A percentile compares a stretch with the other conserved stretches of the same genome.
Evolutionary conservation across 2,888 invertebrate genomes (phyloP).

Genomic region (Hemicrepidius hirtus): DNA sequence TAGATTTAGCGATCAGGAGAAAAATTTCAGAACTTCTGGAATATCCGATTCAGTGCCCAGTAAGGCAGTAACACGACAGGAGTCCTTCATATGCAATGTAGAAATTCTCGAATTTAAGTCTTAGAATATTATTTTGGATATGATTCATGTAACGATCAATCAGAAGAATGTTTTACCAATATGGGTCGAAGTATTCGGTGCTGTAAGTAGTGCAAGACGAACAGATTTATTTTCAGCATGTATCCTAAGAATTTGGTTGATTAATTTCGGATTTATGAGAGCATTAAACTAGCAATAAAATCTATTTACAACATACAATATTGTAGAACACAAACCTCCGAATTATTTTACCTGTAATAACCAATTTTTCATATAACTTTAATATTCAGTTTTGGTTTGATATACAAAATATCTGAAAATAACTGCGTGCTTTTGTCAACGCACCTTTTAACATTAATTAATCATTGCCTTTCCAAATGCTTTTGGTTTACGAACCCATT

Average conservation of each 20-base stretch:
- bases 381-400: constrained; percentile 3
- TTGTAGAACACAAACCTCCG: neutral
- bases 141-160: too few species aligned
- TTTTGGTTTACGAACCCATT: neutral
- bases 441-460: constrained; percentile 8
- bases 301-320: constrained; percentile 14
- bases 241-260: constrained; percentile 2
- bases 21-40: too few species aligned
- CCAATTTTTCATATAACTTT: neutral
- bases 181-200: neutral
- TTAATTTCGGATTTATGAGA: constrained; percentile 24
- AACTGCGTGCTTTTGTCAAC: neutral
- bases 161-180: neutral
- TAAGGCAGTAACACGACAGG: too few species aligned
- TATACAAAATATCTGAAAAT: too few species aligned
- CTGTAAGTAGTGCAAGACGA: neutral
- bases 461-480: neutral
- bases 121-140: too few species aligned
- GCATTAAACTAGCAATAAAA: constrained; percentile 16
- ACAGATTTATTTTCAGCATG: constrained; percentile 15
- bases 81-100: too few species aligned
- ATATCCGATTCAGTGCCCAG: too few species aligned
- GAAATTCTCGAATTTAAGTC: too few species aligned
- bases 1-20: too few species aligned
- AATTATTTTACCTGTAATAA: neutral